Evolutionary conservation across 1,140 invertebrate species (phyloP).

Genomic region (Ladona fulva): DNA sequence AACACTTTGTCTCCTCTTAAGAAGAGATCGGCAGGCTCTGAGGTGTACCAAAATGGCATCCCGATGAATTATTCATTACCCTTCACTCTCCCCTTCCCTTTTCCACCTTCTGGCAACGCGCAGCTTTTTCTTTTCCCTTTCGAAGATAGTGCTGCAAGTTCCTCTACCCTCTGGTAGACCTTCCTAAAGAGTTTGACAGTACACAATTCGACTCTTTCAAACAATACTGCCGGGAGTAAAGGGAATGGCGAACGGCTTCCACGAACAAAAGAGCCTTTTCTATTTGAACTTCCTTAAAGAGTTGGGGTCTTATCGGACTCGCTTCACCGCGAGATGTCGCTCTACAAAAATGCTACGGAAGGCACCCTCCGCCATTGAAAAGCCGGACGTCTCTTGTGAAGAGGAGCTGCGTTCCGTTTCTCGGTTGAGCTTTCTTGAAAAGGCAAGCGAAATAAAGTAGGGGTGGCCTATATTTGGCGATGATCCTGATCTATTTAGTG

Average conservation of each 20-base stretch:
- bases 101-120: neutral
- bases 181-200: neutral
- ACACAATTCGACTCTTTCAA: conserved; percentile 4
- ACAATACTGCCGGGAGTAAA: neutral
- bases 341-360: too few species aligned
- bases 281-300: neutral
- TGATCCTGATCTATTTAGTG: too few species aligned
- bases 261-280: neutral
- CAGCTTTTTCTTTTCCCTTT: neutral
- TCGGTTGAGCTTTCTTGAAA: too few species aligned
- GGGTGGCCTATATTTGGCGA: too few species aligned
- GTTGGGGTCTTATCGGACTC: neutral
- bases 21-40: neutral
- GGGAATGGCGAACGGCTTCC: neutral
- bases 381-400: too few species aligned
- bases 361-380: too few species aligned
- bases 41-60: neutral
- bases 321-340: neutral
- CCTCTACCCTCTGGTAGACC: neutral
- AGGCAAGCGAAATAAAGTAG: too few species aligned
- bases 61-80: neutral
- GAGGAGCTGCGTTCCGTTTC: too few species aligned
- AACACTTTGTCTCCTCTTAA: neutral
- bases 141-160: neutral
- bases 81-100: neutral